phyloP scores from a whole-genome alignment of 2,888 invertebrate species.

The Cheilosia grossa region DNA sequence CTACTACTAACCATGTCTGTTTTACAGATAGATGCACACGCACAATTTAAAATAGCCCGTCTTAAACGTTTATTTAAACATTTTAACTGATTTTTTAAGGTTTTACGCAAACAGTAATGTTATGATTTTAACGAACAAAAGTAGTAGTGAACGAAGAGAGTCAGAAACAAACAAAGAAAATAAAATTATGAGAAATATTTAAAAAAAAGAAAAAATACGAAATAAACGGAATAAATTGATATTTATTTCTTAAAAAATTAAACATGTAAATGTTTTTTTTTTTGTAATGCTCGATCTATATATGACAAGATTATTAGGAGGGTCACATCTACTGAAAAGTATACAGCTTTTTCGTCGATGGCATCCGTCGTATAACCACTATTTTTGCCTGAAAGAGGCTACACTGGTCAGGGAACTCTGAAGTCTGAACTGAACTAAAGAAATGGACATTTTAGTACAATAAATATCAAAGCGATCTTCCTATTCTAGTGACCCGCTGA shows the following conservation, averaged over 20 bases:
- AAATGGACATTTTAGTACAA: no score
- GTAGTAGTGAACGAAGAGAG: slow-evolving; percentile 17
- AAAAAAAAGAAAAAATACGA: slow-evolving; percentile 35
- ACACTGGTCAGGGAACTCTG: no score
- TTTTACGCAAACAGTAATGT: slow-evolving; percentile 19
- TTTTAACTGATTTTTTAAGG: slow-evolving; percentile 17
- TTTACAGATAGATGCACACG: slow-evolving; percentile 4
- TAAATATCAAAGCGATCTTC: no score
- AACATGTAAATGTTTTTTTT: not conserved
- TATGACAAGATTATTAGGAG: no score
- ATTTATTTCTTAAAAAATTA: slow-evolving; percentile 56
- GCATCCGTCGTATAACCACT: no score
- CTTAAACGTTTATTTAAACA: slow-evolving; percentile 28
- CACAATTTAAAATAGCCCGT: not conserved
- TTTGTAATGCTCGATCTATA: not conserved
- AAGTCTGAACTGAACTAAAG: no score
- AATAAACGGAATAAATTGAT: slow-evolving; percentile 39
- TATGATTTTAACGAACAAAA: slow-evolving; percentile 54
- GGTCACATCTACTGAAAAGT: no score
- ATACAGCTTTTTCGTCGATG: no score
- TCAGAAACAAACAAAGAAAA: slow-evolving; percentile 4
- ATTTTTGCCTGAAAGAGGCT: no score
- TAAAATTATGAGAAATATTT: slow-evolving; percentile 20
- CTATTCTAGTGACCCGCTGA: no score
- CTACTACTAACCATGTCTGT: slow-evolving; percentile 40